A percentile compares a stretch with the other conserved stretches of the same genome.
phyloP scores from a whole-genome alignment of 2,113 vertebrate species.

The Misgurnus mizolepis region DNA sequence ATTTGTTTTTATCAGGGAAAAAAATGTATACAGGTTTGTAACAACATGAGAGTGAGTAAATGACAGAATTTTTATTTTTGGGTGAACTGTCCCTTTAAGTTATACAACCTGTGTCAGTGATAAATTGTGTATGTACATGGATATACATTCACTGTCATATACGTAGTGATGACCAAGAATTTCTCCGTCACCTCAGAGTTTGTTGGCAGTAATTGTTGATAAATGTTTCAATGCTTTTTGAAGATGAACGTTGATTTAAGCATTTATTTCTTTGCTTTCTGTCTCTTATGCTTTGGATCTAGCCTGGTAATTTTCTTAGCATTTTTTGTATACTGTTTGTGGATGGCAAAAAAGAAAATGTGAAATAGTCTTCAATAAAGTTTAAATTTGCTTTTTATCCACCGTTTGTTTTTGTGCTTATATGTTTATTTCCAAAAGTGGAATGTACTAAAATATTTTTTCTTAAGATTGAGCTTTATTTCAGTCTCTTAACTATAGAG shows the following conservation, averaged over 20 bases:
- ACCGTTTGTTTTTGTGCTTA: too few relatives aligned
- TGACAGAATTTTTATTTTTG: too few relatives aligned
- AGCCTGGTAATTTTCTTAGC: constrained; percentile 7
- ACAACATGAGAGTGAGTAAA: too few relatives aligned
- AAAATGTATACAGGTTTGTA: too few relatives aligned
- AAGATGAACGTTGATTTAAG: background rate
- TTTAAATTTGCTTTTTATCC: background rate
- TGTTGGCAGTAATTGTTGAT: background rate
- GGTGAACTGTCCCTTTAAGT: too few relatives aligned
- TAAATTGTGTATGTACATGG: background rate
- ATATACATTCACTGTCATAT: background rate
- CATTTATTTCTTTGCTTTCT: background rate
- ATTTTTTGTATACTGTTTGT: constrained; percentile 13
- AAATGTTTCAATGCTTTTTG: background rate
- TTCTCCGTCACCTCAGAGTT: background rate
- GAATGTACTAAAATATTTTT: too few relatives aligned
- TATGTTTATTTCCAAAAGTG: too few relatives aligned
- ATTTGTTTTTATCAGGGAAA: too few relatives aligned
- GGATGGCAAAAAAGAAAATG: background rate
- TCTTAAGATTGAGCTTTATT: too few relatives aligned
- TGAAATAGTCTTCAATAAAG: constrained; percentile 34
- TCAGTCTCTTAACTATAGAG: too few relatives aligned
- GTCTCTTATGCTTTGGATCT: background rate
- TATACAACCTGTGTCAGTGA: background rate
- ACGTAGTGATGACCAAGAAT: background rate